These are phyloP conservation scores for Nasua narica DNA, from an alignment of 2,797 vertebrate genomes.

Conservation along the genomic window DNA sequence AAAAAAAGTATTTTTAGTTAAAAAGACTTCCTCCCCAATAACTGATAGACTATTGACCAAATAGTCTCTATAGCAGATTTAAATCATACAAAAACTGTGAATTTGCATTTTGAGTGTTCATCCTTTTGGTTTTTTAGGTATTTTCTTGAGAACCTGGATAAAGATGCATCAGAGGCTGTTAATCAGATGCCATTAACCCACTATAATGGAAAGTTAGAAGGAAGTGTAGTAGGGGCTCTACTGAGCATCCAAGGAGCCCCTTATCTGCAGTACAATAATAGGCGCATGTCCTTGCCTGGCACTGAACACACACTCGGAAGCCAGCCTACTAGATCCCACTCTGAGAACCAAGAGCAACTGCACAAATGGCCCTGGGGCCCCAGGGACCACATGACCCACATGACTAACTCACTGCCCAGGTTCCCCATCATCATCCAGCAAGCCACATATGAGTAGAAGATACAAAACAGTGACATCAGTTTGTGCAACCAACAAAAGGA, in stretches of 20 bases:
- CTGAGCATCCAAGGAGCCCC: neutral
- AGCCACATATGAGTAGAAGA: slow-evolving; percentile 73
- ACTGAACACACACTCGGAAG: neutral
- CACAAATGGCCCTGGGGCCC: slow-evolving; percentile 84
- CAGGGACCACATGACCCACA: slow-evolving; percentile 83
- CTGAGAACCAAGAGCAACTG: slow-evolving; percentile 70
- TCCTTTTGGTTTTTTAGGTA: neutral
- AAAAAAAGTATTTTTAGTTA: slow-evolving; percentile 7
- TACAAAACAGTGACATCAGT: neutral
- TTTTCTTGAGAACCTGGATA: neutral
- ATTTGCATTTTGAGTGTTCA: neutral
- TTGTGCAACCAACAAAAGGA: neutral
- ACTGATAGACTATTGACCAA: neutral
- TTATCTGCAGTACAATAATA: neutral
- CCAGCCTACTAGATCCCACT: slow-evolving; percentile 84
- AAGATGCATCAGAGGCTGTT: neutral
- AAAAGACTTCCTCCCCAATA: neutral
- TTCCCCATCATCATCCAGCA: slow-evolving; percentile 81
- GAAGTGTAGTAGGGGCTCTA: neutral
- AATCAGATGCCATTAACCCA: neutral
- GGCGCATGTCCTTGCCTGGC: neutral
- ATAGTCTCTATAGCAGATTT: neutral
- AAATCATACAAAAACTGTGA: neutral
- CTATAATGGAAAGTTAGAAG: neutral
- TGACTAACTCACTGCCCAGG: slow-evolving; percentile 77